Evolutionary conservation across 2,797 vertebrate species (phyloP).

Genomic region (Discoglossus pictus): DNA sequence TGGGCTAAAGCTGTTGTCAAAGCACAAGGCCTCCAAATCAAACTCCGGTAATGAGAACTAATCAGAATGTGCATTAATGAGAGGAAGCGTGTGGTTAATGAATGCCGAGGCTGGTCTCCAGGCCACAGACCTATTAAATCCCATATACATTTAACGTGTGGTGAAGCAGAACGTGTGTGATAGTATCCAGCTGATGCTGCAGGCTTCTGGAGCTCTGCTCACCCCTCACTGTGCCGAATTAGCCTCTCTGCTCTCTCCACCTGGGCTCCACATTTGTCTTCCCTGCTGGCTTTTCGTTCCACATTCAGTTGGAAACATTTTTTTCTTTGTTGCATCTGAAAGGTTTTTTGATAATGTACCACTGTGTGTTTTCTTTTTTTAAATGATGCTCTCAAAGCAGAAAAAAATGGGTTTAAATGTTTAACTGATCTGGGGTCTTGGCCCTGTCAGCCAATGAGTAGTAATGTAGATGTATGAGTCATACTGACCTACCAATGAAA

Average conservation of each 20-base stretch:
- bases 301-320: background rate
- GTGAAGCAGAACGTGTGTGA: conserved; percentile 81
- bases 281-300: background rate
- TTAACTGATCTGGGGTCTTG: too few species aligned
- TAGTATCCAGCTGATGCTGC: conserved; percentile 73
- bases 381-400: too few species aligned
- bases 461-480: too few species aligned
- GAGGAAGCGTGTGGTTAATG: conserved; percentile 82
- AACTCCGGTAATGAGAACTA: conserved; percentile 75
- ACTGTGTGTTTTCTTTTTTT: too few species aligned
- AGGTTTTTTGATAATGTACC: too few species aligned
- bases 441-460: too few species aligned
- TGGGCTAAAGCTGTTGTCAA: conserved; percentile 71
- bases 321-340: too few species aligned
- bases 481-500: too few species aligned
- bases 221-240: conserved; percentile 66
- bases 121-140: conserved; percentile 85
- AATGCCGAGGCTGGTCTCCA: conserved; percentile 78
- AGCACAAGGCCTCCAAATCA: conserved; percentile 66
- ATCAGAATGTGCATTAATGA: conserved; percentile 88
- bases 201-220: conserved; percentile 63
- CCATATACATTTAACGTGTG: conserved; percentile 90
- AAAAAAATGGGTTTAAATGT: too few species aligned
- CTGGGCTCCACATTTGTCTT: background rate
- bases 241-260: conserved; percentile 55